Percentiles rank a stretch among this genome's conserved stretches.
phyloP scores from a whole-genome alignment of 2,888 invertebrate genomes.

The Polydrusus cervinus region DNA sequence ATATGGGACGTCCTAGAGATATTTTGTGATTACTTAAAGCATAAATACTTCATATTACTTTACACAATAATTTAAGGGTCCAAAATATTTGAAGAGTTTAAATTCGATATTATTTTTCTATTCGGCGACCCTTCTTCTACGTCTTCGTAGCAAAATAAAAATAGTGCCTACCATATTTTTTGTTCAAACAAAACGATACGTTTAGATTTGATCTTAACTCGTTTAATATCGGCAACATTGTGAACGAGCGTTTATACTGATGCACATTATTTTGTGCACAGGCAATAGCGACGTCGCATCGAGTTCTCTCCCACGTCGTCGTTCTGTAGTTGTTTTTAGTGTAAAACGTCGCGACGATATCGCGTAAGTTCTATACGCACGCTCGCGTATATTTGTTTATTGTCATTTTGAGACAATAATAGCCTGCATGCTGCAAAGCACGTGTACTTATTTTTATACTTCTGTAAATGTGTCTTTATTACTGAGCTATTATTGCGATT shows the following conservation, averaged over 20 bases:
- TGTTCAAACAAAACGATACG: too few relatives aligned
- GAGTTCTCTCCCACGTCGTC: slow-evolving; percentile 56
- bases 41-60: too few relatives aligned
- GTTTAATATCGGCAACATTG: slow-evolving; percentile 40
- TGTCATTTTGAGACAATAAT: slow-evolving; percentile 11
- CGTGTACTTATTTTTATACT: slow-evolving; percentile 19
- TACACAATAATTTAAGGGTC: too few relatives aligned
- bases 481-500: not conserved
- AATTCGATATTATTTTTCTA: too few relatives aligned
- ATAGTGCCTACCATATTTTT: too few relatives aligned
- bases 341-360: slow-evolving; percentile 44
- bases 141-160: too few relatives aligned
- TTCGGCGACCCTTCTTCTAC: too few relatives aligned
- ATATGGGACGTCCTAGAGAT: too few relatives aligned
- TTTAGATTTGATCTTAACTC: not conserved
- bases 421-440: slow-evolving; percentile 23
- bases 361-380: slow-evolving; percentile 27
- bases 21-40: too few relatives aligned
- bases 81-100: too few relatives aligned
- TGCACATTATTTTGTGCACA: slow-evolving; percentile 47
- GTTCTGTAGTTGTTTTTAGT: slow-evolving; percentile 53
- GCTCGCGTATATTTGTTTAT: slow-evolving; percentile 38
- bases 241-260: slow-evolving; percentile 18
- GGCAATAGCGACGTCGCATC: slow-evolving; percentile 48
- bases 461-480: not conserved